A percentile compares a stretch with the other conserved stretches of the same genome.
phyloP scores from a whole-genome alignment of 2,113 vertebrate species.

The Cepphus grylle region DNA sequence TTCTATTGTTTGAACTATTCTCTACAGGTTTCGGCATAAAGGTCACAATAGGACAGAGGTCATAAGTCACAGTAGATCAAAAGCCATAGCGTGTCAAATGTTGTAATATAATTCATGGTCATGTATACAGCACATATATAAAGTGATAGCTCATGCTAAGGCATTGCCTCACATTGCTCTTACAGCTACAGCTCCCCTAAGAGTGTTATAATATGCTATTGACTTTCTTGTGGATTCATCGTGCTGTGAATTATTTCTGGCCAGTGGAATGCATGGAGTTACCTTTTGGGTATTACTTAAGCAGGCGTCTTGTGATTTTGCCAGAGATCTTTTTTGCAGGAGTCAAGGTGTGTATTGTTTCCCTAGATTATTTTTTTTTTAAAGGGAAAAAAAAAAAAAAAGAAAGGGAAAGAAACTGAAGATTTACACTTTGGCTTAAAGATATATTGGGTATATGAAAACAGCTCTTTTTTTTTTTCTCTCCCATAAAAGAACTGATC shows the following conservation, averaged over 20 bases:
- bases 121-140: slow-evolving; percentile 23
- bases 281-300: slow-evolving; percentile 71
- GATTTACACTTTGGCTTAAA: slow-evolving; percentile 51
- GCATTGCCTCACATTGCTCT: slow-evolving; percentile 49
- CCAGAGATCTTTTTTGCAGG: slow-evolving; percentile 70
- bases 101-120: slow-evolving; percentile 49
- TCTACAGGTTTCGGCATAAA: slow-evolving; percentile 29
- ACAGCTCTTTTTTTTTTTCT: slow-evolving; percentile 5
- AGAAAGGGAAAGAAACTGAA: neutral
- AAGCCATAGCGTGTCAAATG: slow-evolving; percentile 18
- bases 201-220: slow-evolving; percentile 62
- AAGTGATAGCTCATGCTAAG: slow-evolving; percentile 50
- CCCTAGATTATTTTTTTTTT: neutral
- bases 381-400: neutral
- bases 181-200: slow-evolving; percentile 64
- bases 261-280: slow-evolving; percentile 61
- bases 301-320: slow-evolving; percentile 67
- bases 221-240: slow-evolving; percentile 64
- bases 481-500: neutral
- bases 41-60: slow-evolving; percentile 51
- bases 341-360: slow-evolving; percentile 73
- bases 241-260: slow-evolving; percentile 72
- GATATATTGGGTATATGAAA: slow-evolving; percentile 32
- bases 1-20: slow-evolving; percentile 47
- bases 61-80: slow-evolving; percentile 51